phyloP scores from a whole-genome alignment of 1,140 invertebrate species.

The Pogonomyrmex barbatus region DNA sequence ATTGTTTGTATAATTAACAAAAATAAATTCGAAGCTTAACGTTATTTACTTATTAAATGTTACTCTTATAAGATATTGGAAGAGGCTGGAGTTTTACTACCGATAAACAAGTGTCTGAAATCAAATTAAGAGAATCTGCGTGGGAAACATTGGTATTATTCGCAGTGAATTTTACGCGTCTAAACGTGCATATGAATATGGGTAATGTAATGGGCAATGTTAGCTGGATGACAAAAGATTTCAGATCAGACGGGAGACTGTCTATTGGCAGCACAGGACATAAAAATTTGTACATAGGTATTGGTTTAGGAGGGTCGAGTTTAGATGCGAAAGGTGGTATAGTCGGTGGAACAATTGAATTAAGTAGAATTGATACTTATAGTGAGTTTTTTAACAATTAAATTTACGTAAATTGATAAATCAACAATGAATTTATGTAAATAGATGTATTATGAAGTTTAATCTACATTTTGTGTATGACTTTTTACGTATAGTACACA shows the following conservation, averaged over 20 bases:
- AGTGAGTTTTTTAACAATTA: slow-evolving; percentile 86
- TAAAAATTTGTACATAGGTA: slow-evolving; percentile 96
- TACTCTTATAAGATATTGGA: slow-evolving; percentile 81
- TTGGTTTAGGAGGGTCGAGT: slow-evolving; percentile 95
- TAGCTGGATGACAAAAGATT: slow-evolving; percentile 96
- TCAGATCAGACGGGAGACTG: slow-evolving; percentile 95
- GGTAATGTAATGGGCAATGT: slow-evolving; percentile 99
- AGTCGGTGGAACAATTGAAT: slow-evolving; percentile 96
- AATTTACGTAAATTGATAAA: slow-evolving; percentile 4
- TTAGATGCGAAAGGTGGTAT: slow-evolving; percentile 98
- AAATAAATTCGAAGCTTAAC: neutral
- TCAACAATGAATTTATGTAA: slow-evolving; percentile 29
- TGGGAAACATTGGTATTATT: slow-evolving; percentile 99
- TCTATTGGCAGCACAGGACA: slow-evolving; percentile 97
- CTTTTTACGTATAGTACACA: slow-evolving; percentile 88
- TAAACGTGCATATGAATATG: slow-evolving; percentile 99
- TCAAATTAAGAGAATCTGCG: slow-evolving; percentile 88
- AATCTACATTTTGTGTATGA: neutral
- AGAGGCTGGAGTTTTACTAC: slow-evolving; percentile 86
- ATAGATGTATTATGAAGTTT: slow-evolving; percentile 19
- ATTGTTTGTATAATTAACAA: neutral
- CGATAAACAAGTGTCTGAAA: slow-evolving; percentile 85
- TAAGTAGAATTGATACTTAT: slow-evolving; percentile 95
- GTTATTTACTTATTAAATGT: neutral
- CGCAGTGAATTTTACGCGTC: slow-evolving; percentile 96